phyloP scores from a whole-genome alignment of 2,888 invertebrate genomes.

The Cheilosia vernalis region DNA sequence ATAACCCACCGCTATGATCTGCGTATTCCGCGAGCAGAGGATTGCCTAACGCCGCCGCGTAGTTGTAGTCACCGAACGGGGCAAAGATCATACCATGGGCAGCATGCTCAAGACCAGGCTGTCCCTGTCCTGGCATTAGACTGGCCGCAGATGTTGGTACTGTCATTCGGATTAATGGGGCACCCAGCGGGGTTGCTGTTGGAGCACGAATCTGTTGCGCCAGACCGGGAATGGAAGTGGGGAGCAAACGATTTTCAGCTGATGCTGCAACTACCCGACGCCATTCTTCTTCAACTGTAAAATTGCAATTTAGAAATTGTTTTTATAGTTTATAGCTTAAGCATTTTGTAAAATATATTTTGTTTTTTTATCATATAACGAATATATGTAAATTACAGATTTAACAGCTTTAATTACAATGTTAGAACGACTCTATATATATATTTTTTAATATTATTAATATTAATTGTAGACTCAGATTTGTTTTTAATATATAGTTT shows the following conservation, averaged over 20 bases:
- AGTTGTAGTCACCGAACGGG: slow-evolving; percentile 94
- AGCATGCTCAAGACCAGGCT: slow-evolving; percentile 87
- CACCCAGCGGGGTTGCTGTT: slow-evolving; percentile 91
- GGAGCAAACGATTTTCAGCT: slow-evolving; percentile 90
- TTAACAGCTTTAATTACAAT: slow-evolving; percentile 63
- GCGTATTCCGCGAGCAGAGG: slow-evolving; percentile 94
- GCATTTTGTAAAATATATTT: not conserved
- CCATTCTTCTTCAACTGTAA: slow-evolving; percentile 89
- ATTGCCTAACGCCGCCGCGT: slow-evolving; percentile 92
- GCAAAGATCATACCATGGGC: slow-evolving; percentile 90
- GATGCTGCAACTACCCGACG: slow-evolving; percentile 92
- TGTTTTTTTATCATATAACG: not conserved
- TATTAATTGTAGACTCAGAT: slow-evolving; percentile 24
- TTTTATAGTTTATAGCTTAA: not conserved
- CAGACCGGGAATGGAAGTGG: slow-evolving; percentile 86
- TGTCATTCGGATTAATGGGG: slow-evolving; percentile 95
- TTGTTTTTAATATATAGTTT: slow-evolving; percentile 15
- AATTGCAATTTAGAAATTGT: not conserved
- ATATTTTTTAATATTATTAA: slow-evolving; percentile 38
- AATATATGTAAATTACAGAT: slow-evolving; percentile 47
- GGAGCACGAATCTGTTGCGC: slow-evolving; percentile 87
- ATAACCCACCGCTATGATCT: slow-evolving; percentile 98
- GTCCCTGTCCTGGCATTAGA: slow-evolving; percentile 85
- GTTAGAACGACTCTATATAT: slow-evolving; percentile 46
- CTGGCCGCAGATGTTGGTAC: slow-evolving; percentile 90